Evolutionary conservation across 2,797 vertebrate species (phyloP).

Genomic region (Falco cherrug): DNA sequence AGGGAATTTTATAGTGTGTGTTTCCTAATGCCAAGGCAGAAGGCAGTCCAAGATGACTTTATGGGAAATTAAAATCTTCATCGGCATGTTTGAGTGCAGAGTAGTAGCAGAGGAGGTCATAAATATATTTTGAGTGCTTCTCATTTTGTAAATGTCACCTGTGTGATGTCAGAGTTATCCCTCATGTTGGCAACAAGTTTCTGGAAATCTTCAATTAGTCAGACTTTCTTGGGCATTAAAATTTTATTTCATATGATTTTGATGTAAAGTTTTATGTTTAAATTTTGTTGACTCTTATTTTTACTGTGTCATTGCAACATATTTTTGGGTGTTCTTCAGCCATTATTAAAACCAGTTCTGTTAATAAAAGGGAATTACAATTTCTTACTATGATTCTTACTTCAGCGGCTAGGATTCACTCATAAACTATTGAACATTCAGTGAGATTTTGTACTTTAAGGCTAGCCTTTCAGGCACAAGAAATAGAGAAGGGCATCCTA

Average conservation of each 20-base stretch:
- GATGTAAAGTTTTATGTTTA: not conserved
- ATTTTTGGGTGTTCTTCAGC: too few relatives aligned
- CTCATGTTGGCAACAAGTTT: not conserved
- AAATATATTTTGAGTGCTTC: not conserved
- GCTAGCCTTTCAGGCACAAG: not conserved
- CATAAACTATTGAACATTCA: too few relatives aligned
- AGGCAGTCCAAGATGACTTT: not conserved
- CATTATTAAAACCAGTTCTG: too few relatives aligned
- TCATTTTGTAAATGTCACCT: not conserved
- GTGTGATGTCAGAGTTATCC: not conserved
- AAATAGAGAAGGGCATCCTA: not conserved
- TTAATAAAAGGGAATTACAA: too few relatives aligned
- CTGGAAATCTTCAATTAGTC: not conserved
- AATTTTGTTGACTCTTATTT: not conserved
- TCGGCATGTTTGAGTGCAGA: not conserved
- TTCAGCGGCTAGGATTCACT: too few relatives aligned
- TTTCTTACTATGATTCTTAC: too few relatives aligned
- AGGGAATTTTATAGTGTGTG: not conserved
- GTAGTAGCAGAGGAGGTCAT: not conserved
- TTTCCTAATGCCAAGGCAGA: not conserved
- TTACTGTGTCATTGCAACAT: not conserved
- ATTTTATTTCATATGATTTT: too few relatives aligned
- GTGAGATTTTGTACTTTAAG: not conserved
- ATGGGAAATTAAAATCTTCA: not conserved
- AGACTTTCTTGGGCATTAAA: not conserved